A percentile compares a stretch with the other conserved stretches of the same genome.
phyloP scores from a whole-genome alignment of 2,797 vertebrate species.

The Falco columbarius region DNA sequence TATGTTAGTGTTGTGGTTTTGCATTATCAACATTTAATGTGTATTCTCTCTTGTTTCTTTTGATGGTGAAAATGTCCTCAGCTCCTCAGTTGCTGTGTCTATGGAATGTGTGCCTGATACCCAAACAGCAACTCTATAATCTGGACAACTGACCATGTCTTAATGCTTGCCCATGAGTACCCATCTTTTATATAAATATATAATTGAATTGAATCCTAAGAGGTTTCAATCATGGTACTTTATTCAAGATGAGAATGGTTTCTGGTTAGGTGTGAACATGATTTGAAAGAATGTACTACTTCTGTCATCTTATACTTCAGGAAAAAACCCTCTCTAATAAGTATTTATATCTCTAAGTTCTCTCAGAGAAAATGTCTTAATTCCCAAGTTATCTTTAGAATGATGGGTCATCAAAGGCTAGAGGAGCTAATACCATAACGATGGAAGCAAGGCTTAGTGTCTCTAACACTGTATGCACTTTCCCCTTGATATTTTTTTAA shows the following conservation, averaged over 20 bases:
- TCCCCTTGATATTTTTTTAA: not conserved
- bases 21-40: not conserved
- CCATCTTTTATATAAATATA: not conserved
- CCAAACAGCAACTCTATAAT: not conserved
- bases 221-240: not conserved
- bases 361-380: not conserved
- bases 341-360: not conserved
- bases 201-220: not conserved
- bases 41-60: not conserved
- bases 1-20: not conserved
- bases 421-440: not conserved
- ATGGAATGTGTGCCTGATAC: not conserved
- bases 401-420: not conserved
- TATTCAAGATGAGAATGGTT: not conserved
- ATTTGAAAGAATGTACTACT: not conserved
- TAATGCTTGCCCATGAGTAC: not conserved
- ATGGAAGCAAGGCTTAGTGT: not conserved
- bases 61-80: not conserved
- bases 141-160: not conserved
- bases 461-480: not conserved
- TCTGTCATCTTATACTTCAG: not conserved
- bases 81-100: not conserved
- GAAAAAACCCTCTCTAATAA: not conserved
- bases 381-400: not conserved
- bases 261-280: not conserved